Base-by-base conservation (phyloP, 2,888 invertebrate genomes). In the Aspidiotus destructor region DNA sequence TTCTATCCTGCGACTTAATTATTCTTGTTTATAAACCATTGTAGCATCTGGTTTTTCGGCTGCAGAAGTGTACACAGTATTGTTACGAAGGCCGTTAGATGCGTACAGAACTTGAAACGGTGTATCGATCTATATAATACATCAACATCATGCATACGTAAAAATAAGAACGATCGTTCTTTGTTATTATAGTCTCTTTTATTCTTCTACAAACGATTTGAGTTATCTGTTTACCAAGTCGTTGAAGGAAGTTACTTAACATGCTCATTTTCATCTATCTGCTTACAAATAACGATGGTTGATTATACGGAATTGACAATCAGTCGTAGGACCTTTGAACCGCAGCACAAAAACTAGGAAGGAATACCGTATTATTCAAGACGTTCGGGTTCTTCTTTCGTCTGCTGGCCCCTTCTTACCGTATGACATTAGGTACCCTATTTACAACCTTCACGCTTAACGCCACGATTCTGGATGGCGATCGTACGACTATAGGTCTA, bases 271-370 rank as follows among this genome's bases (percentile, higher is more conserved):
- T 61, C 41, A 61, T 61, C 61, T 58, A 13, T 8, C 13, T 17
- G 40, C 10, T 9, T 17, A 28, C 58, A 10, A 16, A 16, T 13
- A 16, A 58, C 58, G n/a, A n/a, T 10, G 58, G 58, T 28, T 58
- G 28, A 58, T 58, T 58, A 58, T 44, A 16, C 65, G 42, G 65
- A 65, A 65, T 28, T 65, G 65, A 65, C 65, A 65, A 65, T 65
- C 65, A 65, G 60, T 44, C 13, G 28, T 28, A n/a, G 44, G 60
- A 65, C 65, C 65, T 65, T 65, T 65, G 65, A 65, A 65, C 65
- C 55, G 40, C 57, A 28, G 58, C 42, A 65, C 65, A 65, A 65
- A 65, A 58, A 65, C 65, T 58, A 65, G 65, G 65, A 65, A 65
- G 52, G 52, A 44, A 28, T 52, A 42, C 1, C 13, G 13, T 16